A percentile compares a stretch with the other conserved stretches of the same genome.
Evolutionary conservation across 2,113 vertebrate genomes (phyloP).

Genomic region (Stegastes partitus): DNA sequence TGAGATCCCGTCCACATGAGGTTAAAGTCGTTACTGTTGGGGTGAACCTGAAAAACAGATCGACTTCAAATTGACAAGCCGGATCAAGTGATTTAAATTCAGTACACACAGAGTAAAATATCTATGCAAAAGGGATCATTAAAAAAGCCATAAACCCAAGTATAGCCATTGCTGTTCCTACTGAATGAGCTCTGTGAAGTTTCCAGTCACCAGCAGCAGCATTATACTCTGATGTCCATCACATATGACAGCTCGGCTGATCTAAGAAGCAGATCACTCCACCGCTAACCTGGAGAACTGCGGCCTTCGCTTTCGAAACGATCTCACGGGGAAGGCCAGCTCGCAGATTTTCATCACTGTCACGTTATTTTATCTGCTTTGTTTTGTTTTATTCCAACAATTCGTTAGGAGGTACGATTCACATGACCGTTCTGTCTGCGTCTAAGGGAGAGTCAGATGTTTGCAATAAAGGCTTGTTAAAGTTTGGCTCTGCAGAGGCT

Average conservation of each 20-base stretch:
- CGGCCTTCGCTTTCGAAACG: conserved; percentile 22
- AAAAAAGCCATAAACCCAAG: conserved; percentile 14
- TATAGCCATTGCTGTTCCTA: background rate
- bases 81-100: conserved; percentile 11
- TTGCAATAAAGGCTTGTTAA: conserved; percentile 83
- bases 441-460: conserved; percentile 77
- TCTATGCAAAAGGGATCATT: conserved; percentile 11
- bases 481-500: conserved; percentile 71
- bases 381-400: conserved; percentile 64
- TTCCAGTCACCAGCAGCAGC: conserved; percentile 37
- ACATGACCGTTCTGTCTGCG: conserved; percentile 35
- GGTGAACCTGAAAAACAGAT: conserved; percentile 87
- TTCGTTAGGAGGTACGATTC: conserved; percentile 68
- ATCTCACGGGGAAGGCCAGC: conserved; percentile 45
- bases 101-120: background rate
- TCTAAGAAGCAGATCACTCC: conserved; percentile 32
- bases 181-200: conserved; percentile 14
- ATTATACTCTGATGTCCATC: conserved; percentile 50
- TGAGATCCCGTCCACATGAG: conserved; percentile 99
- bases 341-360: conserved; percentile 65
- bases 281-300: conserved; percentile 39
- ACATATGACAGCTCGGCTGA: conserved; percentile 38
- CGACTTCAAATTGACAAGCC: background rate
- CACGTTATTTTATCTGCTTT: conserved; percentile 56
- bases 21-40: conserved; percentile 94